These are phyloP conservation scores for Trachelus troglodyta DNA, from an alignment of 2,888 invertebrate species.

Conservation along the genomic window DNA sequence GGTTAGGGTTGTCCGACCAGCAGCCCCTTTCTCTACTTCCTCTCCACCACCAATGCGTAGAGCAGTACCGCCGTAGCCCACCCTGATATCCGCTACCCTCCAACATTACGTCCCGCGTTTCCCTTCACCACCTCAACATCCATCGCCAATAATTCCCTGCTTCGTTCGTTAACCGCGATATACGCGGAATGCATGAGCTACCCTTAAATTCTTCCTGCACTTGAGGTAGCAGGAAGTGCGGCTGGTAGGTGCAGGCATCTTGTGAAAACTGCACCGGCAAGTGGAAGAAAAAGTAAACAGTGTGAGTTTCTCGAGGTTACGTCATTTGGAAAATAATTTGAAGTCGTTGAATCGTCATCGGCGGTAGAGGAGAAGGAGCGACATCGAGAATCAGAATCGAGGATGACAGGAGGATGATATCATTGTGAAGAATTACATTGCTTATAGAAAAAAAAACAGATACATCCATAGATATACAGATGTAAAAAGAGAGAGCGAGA, in stretches of 20 bases:
- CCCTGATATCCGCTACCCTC: neutral
- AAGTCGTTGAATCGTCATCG: neutral
- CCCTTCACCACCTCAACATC: neutral
- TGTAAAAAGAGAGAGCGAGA: conserved; percentile 13
- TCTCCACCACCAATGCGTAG: neutral
- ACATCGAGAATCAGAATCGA: neutral
- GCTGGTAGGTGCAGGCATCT: neutral
- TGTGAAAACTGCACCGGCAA: neutral
- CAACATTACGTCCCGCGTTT: neutral
- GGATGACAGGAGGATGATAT: neutral
- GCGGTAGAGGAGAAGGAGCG: neutral
- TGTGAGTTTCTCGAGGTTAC: neutral
- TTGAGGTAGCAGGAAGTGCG: neutral
- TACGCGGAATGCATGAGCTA: neutral
- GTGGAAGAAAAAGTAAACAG: neutral
- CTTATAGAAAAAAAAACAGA: neutral
- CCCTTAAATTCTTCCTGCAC: neutral
- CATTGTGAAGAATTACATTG: neutral
- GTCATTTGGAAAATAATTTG: neutral
- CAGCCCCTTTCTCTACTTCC: conserved; percentile 12
- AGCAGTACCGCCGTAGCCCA: neutral
- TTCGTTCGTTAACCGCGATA: neutral
- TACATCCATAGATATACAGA: neutral
- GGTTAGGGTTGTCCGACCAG: conserved; percentile 27
- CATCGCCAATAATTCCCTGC: neutral